Evolutionary conservation across 2,797 vertebrate species (phyloP).

Genomic region (Trematomus bernacchii): DNA sequence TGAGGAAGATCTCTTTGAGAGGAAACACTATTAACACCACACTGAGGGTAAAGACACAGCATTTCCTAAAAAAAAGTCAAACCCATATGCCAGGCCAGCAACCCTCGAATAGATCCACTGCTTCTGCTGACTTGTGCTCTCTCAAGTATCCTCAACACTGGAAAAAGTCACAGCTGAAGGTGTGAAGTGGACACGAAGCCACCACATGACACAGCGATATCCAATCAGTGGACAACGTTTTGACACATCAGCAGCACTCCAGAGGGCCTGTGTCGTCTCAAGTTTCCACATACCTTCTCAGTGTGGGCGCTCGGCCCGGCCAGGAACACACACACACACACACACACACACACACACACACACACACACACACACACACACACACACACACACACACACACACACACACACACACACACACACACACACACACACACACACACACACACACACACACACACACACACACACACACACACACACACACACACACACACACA

Average conservation of each 20-base stretch:
- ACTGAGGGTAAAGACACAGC: conserved; percentile 51
- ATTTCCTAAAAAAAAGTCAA: conserved; percentile 52
- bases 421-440: conserved; percentile 33
- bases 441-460: too few relatives aligned
- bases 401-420: conserved; percentile 25
- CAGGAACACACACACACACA: conserved; percentile 18
- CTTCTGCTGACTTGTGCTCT: conserved; percentile 61
- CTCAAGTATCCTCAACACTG: conserved; percentile 57
- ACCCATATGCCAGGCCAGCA: conserved; percentile 47
- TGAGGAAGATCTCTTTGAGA: conserved; percentile 58
- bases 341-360: conserved; percentile 4
- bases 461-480: too few relatives aligned
- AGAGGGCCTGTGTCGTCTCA: conserved; percentile 64
- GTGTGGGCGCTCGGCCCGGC: conserved; percentile 31
- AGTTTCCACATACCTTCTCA: conserved; percentile 73
- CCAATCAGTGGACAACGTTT: conserved; percentile 73
- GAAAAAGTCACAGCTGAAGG: conserved; percentile 70
- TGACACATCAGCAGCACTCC: conserved; percentile 79
- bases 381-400: conserved; percentile 44
- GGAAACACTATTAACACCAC: conserved; percentile 62
- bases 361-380: conserved; percentile 29
- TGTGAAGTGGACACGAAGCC: conserved; percentile 74
- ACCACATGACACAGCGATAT: conserved; percentile 73
- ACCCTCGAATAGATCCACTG: conserved; percentile 45
- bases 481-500: conserved; percentile 38